These are phyloP conservation scores for Podocnemis expansa DNA, from an alignment of 2,113 vertebrate genomes.

Conservation along the genomic window DNA sequence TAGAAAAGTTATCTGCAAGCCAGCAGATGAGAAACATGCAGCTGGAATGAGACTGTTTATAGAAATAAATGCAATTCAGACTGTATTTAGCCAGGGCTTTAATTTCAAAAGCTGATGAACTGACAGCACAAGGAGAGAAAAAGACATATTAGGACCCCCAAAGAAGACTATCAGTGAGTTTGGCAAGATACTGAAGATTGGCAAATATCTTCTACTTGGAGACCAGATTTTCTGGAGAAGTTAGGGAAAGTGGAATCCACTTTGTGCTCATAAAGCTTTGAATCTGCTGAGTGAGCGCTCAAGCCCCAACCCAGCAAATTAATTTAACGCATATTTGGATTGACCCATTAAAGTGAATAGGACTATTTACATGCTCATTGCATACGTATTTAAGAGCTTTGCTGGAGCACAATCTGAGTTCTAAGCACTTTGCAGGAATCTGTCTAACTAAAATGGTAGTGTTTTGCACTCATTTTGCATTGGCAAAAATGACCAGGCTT, in stretches of 20 bases:
- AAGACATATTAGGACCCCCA: background rate
- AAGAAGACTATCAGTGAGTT: background rate
- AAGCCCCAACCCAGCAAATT: background rate
- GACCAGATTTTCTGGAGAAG: background rate
- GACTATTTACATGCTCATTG: background rate
- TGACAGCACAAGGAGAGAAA: background rate
- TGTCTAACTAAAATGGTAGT: background rate
- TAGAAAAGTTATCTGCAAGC: slow-evolving; percentile 22
- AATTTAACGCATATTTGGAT: background rate
- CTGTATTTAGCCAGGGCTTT: background rate
- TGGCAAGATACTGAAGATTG: background rate
- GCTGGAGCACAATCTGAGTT: no score
- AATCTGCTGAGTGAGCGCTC: background rate
- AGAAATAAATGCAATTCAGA: background rate
- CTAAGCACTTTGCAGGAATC: background rate
- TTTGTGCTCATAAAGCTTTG: background rate
- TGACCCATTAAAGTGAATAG: background rate
- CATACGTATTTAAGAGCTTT: background rate
- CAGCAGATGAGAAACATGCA: background rate
- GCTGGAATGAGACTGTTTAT: background rate
- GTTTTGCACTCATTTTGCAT: background rate
- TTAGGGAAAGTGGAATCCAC: background rate
- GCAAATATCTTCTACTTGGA: background rate
- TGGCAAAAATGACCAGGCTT: background rate
- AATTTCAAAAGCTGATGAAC: background rate